phyloP scores from a whole-genome alignment of 1,140 invertebrate genomes.

The Belonocnema kinseyi region DNA sequence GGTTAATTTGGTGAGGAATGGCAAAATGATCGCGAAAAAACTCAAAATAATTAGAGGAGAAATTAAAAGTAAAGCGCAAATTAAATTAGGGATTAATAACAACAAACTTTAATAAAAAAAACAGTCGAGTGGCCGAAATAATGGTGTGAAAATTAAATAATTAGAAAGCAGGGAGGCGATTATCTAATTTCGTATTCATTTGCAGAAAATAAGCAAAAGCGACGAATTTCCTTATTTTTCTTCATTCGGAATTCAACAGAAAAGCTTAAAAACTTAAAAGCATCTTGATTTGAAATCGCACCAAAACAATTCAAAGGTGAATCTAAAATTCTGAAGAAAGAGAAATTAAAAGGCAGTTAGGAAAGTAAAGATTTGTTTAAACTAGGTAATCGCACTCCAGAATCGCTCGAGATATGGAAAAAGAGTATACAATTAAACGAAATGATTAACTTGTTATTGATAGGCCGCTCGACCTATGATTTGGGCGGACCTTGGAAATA shows the following conservation, averaged over 20 bases:
- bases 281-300: no score
- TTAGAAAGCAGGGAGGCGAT: slow-evolving; percentile 1
- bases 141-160: neutral
- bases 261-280: no score
- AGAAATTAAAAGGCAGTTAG: no score
- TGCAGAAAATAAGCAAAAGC: no score
- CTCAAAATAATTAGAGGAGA: slow-evolving; percentile 51
- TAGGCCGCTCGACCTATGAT: slow-evolving; percentile 53
- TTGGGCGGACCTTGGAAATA: slow-evolving; percentile 37
- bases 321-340: no score
- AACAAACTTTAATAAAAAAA: slow-evolving; percentile 32
- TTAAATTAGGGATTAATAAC: slow-evolving; percentile 43
- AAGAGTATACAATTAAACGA: neutral
- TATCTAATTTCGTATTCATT: no score
- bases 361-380: no score
- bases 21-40: slow-evolving; percentile 39
- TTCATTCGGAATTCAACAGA: no score
- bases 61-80: slow-evolving; percentile 52
- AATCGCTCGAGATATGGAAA: neutral
- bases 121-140: slow-evolving; percentile 51
- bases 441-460: neutral
- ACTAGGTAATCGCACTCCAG: no score
- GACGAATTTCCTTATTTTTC: no score
- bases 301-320: no score
- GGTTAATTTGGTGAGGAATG: slow-evolving; percentile 47